Evolutionary conservation across 2,888 invertebrate species (phyloP), one percentile per base, ranked within the genome.

Genomic region (Acleris literana): DNA sequence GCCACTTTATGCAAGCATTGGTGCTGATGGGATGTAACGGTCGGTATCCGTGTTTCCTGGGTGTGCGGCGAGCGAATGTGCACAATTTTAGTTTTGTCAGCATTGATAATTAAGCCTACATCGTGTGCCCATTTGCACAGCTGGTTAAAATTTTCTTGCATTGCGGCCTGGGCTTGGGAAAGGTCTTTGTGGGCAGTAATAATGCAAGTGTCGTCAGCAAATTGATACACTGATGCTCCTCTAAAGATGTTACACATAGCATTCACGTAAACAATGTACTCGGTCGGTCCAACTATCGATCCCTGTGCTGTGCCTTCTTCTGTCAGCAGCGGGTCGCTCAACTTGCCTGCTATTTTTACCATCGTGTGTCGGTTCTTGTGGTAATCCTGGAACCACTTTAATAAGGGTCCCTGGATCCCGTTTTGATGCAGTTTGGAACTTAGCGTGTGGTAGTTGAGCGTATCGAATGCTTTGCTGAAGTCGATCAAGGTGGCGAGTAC

Each of bases 401-500:
- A 4, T 29, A 5, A 6, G 29, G 5, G 6, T 29, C 29, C 29
- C 29, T 29, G 29, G 29, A 29, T 29, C 1, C 29, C 29, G 29
- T 29, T 29, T 29, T 5, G 29, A 29, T 29, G 29, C 3, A 29
- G 29, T 29, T 29, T 6, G 6, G 29, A 29, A 29, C 29, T 29
- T 29, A 29, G 29, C 29, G 29, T 55, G 22, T 51, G 25, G 33
- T 17, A 25, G 16, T n/a, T 48, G 29, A 59, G 39, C 22, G 22
- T 25, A 18, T 52, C 46, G 22, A 57, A 57, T 20, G 57, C 57
- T 25, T 57, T 57, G 43, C 57, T 57, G 16, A 57, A 57, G 43
- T 57, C 57, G 44, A 57, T 44, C 9, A 57, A 57, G 11, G 20
- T 22, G 7, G 20, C 17, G 13, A 57, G 16, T 16, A 57, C 57